A percentile compares a stretch with the other conserved stretches of the same genome.
Evolutionary conservation across 2,113 vertebrate species (phyloP).

Genomic region (Coturnix japonica): DNA sequence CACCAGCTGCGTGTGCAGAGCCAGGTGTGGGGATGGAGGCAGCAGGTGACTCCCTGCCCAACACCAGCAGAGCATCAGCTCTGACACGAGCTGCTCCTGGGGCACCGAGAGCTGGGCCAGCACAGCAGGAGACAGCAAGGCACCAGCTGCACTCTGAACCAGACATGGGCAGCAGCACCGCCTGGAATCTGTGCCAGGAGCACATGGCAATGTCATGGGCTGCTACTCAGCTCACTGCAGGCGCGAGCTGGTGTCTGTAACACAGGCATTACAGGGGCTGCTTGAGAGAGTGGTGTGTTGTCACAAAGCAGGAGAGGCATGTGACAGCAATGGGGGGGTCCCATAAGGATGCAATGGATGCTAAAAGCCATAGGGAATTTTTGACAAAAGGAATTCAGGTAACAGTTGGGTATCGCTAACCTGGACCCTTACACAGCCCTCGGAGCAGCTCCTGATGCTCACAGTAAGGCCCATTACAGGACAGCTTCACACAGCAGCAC

Average conservation of each 20-base stretch:
- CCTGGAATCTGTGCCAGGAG: neutral
- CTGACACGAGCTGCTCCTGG: neutral
- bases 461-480: neutral
- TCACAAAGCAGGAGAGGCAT: neutral
- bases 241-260: rapidly evolving
- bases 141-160: neutral
- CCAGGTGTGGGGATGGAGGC: rapidly evolving
- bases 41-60: neutral
- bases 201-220: rapidly evolving
- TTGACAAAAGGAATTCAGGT: neutral
- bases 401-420: neutral
- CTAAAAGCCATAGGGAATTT: neutral
- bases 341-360: neutral
- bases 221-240: neutral
- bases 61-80: rapidly evolving
- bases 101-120: too few species aligned
- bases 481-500: neutral
- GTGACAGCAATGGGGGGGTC: neutral
- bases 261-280: rapidly evolving
- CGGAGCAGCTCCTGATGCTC: neutral
- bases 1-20: too few species aligned
- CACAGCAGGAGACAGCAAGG: neutral
- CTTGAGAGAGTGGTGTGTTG: rapidly evolving
- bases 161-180: too few species aligned
- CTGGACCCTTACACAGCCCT: neutral